Conservation (phyloP, 2,888 invertebrate species). For the Artemia sinica region DNA sequence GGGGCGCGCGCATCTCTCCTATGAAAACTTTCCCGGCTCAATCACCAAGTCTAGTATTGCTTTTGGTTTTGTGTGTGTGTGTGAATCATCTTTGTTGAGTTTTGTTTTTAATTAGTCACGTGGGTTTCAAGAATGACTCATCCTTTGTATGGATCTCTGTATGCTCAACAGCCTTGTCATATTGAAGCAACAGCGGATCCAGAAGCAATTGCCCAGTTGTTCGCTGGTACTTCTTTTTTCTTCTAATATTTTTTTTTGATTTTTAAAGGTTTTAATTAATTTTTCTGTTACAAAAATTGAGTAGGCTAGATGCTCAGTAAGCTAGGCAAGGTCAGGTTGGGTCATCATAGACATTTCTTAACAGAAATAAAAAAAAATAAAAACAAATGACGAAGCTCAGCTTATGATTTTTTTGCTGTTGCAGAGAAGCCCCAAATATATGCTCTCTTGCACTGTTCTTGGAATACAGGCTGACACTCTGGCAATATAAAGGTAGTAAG, state of each 20-base stretch:
- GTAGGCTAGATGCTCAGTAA: too few species aligned
- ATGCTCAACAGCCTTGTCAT: neutral
- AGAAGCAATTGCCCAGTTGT: neutral
- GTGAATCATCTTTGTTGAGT: conserved; percentile 7
- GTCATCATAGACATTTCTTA: too few species aligned
- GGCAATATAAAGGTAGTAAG: too few species aligned
- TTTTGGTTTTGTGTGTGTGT: conserved; percentile 12
- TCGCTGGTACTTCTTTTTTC: neutral
- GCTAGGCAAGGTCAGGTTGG: too few species aligned
- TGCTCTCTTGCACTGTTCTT: too few species aligned
- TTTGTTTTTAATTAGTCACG: neutral
- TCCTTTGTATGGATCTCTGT: conserved; percentile 5
- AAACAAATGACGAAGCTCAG: too few species aligned
- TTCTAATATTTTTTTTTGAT: neutral
- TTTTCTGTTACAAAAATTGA: too few species aligned
- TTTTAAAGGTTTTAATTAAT: neutral
- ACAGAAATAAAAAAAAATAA: too few species aligned
- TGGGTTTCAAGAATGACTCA: neutral
- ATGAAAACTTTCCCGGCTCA: neutral
- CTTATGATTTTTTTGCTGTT: too few species aligned
- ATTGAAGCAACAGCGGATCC: neutral
- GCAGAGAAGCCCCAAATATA: too few species aligned
- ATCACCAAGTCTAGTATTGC: conserved; percentile 13
- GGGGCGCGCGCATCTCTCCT: conserved; percentile 4
- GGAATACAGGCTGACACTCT: too few species aligned